These are phyloP conservation scores for Aradus depressus DNA, from an alignment of 2,888 invertebrate genomes.

Conservation along the genomic window DNA sequence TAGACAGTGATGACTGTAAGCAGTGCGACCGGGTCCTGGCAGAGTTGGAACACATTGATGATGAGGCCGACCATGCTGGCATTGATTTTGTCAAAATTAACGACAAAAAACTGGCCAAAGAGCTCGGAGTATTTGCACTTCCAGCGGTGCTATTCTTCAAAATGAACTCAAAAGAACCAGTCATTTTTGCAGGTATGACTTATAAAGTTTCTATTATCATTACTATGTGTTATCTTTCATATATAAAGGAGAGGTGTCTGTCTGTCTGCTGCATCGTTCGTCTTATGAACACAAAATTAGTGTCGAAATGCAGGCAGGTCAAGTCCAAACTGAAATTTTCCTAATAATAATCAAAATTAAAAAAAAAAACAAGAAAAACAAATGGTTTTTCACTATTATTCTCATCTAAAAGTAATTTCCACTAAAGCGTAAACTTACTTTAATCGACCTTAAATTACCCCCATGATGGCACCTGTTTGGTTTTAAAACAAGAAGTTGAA, in stretches of 20 bases:
- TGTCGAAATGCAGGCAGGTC: neutral
- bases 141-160: constrained; percentile 87
- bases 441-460: too few species aligned
- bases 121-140: constrained; percentile 77
- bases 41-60: constrained; percentile 87
- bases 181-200: constrained; percentile 69
- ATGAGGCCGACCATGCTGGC: constrained; percentile 79
- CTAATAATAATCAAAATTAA: too few species aligned
- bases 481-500: too few species aligned
- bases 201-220: too few species aligned
- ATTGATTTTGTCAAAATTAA: constrained; percentile 90
- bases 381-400: too few species aligned
- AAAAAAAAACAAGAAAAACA: too few species aligned
- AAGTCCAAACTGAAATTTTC: neutral
- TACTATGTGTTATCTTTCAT: too few species aligned
- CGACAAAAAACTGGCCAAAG: constrained; percentile 74
- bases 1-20: constrained; percentile 91
- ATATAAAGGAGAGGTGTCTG: too few species aligned
- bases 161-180: constrained; percentile 74
- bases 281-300: neutral
- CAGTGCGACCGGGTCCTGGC: constrained; percentile 78
- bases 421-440: too few species aligned
- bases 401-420: too few species aligned
- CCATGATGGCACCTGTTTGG: too few species aligned
- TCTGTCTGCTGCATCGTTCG: neutral